Evolutionary conservation across 37 sponge, comb jelly and placozoan genomes (phyloP).

Genomic region (Geodia barretti): DNA sequence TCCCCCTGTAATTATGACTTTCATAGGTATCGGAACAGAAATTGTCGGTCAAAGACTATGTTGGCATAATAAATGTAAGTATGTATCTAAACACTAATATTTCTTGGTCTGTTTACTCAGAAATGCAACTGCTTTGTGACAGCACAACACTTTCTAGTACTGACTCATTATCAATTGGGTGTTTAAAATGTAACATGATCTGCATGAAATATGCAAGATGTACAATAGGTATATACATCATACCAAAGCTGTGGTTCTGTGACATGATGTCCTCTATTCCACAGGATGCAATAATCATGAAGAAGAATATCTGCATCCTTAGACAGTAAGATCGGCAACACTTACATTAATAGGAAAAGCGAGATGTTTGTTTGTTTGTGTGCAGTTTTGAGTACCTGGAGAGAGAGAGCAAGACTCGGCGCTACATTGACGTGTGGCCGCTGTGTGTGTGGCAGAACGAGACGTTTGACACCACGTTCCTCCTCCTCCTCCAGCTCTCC

Average conservation of each 20-base stretch:
- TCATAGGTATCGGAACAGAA: slow-evolving; percentile 62
- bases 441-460: slow-evolving; percentile 50
- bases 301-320: slow-evolving; percentile 93
- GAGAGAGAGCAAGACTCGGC: slow-evolving; percentile 22
- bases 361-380: not conserved
- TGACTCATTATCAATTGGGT: too few relatives aligned
- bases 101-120: too few relatives aligned
- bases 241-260: too few relatives aligned
- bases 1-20: not conserved
- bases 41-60: slow-evolving; percentile 58
- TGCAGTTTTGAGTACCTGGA: not conserved
- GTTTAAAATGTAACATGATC: too few relatives aligned
- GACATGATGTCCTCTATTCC: not conserved
- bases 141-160: too few relatives aligned
- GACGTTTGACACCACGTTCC: slow-evolving; percentile 82
- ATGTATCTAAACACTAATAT: too few relatives aligned
- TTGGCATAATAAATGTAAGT: slow-evolving; percentile 54
- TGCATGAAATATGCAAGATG: too few relatives aligned
- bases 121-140: too few relatives aligned
- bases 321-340: slow-evolving; percentile 68
- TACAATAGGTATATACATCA: too few relatives aligned
- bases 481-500: slow-evolving; percentile 89
- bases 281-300: slow-evolving; percentile 86
- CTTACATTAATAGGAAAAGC: not conserved
- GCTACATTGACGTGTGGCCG: slow-evolving; percentile 87